These are phyloP conservation scores for Dynastes tityus DNA, from an alignment of 2,888 invertebrate genomes.

Conservation along the genomic window DNA sequence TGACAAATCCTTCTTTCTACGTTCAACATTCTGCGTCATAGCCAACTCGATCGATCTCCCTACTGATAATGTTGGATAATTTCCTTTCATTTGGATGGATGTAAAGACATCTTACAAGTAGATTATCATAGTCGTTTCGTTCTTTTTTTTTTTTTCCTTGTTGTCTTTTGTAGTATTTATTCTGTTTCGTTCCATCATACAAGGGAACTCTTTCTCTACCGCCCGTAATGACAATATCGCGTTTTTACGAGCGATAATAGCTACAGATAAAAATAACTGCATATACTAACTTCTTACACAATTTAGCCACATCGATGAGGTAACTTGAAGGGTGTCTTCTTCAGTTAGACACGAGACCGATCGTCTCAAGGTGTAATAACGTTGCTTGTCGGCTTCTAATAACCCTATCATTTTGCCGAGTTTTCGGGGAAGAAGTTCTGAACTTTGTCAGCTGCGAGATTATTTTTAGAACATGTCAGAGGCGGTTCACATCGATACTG, in stretches of 20 bases:
- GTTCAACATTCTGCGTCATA: constrained; percentile 12
- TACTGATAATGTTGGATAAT: neutral
- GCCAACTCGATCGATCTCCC: neutral
- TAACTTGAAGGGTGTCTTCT: neutral
- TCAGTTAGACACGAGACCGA: neutral
- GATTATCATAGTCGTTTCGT: neutral
- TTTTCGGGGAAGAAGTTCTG: no score
- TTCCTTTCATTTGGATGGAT: neutral
- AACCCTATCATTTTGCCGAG: no score
- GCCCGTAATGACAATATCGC: neutral
- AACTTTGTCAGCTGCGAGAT: neutral
- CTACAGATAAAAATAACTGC: constrained; percentile 17
- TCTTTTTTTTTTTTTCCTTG: neutral
- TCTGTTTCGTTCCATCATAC: no score
- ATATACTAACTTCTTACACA: neutral
- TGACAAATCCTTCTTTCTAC: neutral
- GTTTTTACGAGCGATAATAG: constrained; percentile 3
- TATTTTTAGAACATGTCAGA: constrained; percentile 15
- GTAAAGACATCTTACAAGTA: neutral
- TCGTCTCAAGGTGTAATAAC: no score
- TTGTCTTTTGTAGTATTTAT: neutral
- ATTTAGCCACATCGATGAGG: neutral
- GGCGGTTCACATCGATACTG: neutral
- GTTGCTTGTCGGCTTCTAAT: no score
- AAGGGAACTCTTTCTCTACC: neutral